Evolutionary conservation across 1,140 invertebrate species (phyloP), one percentile per base, ranked within the genome.

Genomic region (Lepidurus packardi): DNA sequence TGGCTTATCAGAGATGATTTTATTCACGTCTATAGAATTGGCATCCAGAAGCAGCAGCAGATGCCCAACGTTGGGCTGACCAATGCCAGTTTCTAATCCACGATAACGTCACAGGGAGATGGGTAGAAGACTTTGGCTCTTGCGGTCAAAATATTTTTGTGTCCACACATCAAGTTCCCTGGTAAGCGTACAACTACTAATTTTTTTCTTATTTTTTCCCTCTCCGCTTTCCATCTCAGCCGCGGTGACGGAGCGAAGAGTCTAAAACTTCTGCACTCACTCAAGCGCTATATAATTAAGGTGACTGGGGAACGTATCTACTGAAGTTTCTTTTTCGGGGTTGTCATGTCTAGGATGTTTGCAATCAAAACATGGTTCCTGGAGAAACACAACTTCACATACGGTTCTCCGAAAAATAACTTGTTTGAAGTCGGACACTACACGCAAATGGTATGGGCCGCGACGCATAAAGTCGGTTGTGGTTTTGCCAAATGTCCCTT

Each of bases 91-190:
- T 90, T 79, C 85, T 94, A 24, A 87, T 87, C 11, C 92, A 94
- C 83, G 92, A 93, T 82, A 89, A 89, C 78, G 84, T 88, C 5
- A 87, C 86, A 16, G 91, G 91, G 65, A 86, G 92, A 65, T 88
- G 88, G 80, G 88, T 90, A 8, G 87, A 91, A 73, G 85, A 88
- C 76, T 91, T 91, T 80, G 92, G 92, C 24, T 85, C 88, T 43
- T 94, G 92, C 83, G 93, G 92, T 25, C 92, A 94, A 84, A 94
- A 94, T 84, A 91, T 94, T 78, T 94, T 94, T 83, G 90, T 93
- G 16, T 88, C 92, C n/a, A 90, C 91, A 5, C 89, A 90, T 76
- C 89, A 91, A 86, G 92, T 93, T 65, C 92, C 92, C 43, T 94
- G 92, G 93, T 94, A 86, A 87, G 86, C 84, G 13, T n/a, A 65